Percentiles rank a stretch among this genome's conserved stretches.
Conservation (phyloP, 1,140 invertebrate genomes). For the Telenomus remus region DNA sequence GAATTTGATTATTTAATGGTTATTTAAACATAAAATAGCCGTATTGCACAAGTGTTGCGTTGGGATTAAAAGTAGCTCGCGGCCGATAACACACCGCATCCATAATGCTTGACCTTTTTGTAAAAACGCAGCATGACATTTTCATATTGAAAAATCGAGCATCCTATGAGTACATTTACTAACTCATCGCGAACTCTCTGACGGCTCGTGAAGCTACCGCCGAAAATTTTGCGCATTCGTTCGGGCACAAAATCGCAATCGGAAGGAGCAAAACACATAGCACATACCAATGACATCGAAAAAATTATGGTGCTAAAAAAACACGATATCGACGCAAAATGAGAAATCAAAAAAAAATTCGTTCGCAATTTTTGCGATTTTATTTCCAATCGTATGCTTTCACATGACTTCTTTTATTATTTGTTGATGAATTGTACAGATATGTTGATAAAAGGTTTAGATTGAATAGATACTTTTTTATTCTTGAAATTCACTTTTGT, state of each 20-base stretch:
- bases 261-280: background rate
- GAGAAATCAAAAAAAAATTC: no score
- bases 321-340: no score
- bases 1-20: constrained; percentile 1
- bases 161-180: background rate
- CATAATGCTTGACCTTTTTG: constrained; percentile 4
- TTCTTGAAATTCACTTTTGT: no score
- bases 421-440: no score
- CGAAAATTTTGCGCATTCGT: background rate
- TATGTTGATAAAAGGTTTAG: no score
- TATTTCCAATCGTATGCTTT: no score
- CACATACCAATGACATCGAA: background rate
- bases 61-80: constrained; percentile 3
- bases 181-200: no score
- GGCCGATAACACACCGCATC: background rate
- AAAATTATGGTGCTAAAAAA: no score
- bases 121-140: constrained; percentile 4
- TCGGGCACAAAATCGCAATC: constrained; percentile 1
- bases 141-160: constrained; percentile 9
- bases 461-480: no score
- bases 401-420: no score
- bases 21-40: background rate
- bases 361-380: no score
- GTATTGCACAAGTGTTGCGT: constrained; percentile 1
- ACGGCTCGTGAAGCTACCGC: no score